phyloP scores from a whole-genome alignment of 2,797 vertebrate genomes.

The Acipenser oxyrinchus region DNA sequence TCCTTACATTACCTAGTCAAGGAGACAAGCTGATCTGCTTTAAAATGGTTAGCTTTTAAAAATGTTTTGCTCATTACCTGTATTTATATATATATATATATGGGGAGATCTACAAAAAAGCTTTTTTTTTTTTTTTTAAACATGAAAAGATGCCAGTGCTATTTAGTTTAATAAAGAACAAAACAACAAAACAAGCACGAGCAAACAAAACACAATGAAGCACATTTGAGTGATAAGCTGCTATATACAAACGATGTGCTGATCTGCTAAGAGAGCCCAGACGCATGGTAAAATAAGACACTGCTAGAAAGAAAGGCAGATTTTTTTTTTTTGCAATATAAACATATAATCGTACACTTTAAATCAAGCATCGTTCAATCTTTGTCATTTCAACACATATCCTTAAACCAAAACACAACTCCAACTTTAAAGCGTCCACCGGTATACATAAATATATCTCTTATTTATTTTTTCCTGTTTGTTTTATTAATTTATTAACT shows the following conservation, averaged over 20 bases:
- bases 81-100: neutral
- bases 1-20: neutral
- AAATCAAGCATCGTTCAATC: neutral
- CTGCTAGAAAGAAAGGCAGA: slow-evolving; percentile 23
- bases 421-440: neutral
- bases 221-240: slow-evolving; percentile 34
- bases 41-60: too few relatives aligned
- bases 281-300: slow-evolving; percentile 9
- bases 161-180: slow-evolving; percentile 33
- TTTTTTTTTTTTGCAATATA: slow-evolving; percentile 22
- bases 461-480: neutral
- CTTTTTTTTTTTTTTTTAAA: slow-evolving; percentile 18
- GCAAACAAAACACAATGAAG: slow-evolving; percentile 44
- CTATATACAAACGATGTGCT: slow-evolving; percentile 43
- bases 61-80: neutral
- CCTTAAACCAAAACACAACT: neutral
- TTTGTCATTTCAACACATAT: neutral
- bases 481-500: slow-evolving; percentile 3
- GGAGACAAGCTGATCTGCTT: too few relatives aligned
- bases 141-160: slow-evolving; percentile 16
- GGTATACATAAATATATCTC: slow-evolving; percentile 21
- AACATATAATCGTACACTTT: slow-evolving; percentile 27
- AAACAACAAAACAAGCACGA: slow-evolving; percentile 29
- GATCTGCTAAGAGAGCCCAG: slow-evolving; percentile 19
- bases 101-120: neutral